Percentiles rank a stretch among this genome's conserved stretches.
phyloP scores from a whole-genome alignment of 2,888 invertebrate genomes.

The Ceraclea dissimilis region DNA sequence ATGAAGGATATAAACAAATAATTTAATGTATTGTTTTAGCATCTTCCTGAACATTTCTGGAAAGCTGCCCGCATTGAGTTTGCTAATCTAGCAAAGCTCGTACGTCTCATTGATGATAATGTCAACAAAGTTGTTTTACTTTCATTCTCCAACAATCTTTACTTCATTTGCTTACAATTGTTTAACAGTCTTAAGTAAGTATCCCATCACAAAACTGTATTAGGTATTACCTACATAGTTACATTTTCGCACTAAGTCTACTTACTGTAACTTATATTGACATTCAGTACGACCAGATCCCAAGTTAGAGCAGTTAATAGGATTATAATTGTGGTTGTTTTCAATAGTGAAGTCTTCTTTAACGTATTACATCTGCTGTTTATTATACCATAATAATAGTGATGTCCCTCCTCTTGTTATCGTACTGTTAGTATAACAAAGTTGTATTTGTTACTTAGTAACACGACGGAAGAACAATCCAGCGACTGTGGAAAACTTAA shows the following conservation, averaged over 20 bases:
- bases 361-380: too few relatives aligned
- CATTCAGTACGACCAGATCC: too few relatives aligned
- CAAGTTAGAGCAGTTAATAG: too few relatives aligned
- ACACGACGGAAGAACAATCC: neutral
- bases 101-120: conserved; percentile 51
- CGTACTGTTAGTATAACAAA: too few relatives aligned
- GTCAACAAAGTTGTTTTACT: conserved; percentile 57
- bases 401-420: too few relatives aligned
- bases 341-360: too few relatives aligned
- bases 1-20: too few relatives aligned
- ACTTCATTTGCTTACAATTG: conserved; percentile 66
- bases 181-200: conserved; percentile 58
- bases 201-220: too few relatives aligned
- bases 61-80: conserved; percentile 57
- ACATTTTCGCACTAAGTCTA: neutral
- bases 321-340: too few relatives aligned
- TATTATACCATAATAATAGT: too few relatives aligned
- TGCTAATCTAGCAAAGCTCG: conserved; percentile 52
- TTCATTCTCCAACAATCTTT: conserved; percentile 63
- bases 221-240: neutral
- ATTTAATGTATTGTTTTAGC: conserved; percentile 28
- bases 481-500: conserved; percentile 4
- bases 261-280: too few relatives aligned
- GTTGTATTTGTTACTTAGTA: too few relatives aligned
- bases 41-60: conserved; percentile 55